Base-by-base conservation (phyloP, 2,888 invertebrate species). In the Phlogophora meticulosa region DNA sequence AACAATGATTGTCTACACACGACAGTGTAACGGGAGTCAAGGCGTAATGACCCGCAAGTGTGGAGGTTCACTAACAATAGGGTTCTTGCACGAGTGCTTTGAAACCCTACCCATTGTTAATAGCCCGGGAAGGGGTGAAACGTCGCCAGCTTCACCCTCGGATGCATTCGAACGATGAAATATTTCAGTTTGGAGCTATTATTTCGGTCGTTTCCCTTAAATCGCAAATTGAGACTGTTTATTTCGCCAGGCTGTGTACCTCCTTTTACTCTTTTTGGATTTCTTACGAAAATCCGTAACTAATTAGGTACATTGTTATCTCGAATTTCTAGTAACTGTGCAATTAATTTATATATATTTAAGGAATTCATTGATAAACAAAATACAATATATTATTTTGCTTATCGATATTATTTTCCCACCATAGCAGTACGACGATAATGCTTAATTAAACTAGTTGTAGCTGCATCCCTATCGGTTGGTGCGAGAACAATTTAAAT, bases 41-140 rank as follows among this genome's bases (percentile, higher is more conserved):
- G 60, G 68, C 63, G 69, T 82, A 87, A 81, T 78, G 77, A 82
- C 72, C 81, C 66, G 74, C 76, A 76, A 81, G 74, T 73, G 67
- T 60, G 63, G 70, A 64, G 72, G 80, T 77, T 78, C 61, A 58
- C 74, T 80, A 83, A 87, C 88, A 88, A 89, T 81, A 73, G 80
- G 57, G 76, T 76, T 71, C 80, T 70, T 69, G 71, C 62, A 32
- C 56, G 79, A 78, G 76, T 78, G 71, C 72, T 71, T 73, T 75
- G 56, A 79, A 85, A 85, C 87, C 86, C 85, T 83, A 78, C 75
- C 78, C 75, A 59, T 65, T 48, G 73, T 64, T 84, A 85, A 81
- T 81, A 72, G 61, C 72, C 36, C 17, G 55, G 72, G 66, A 72
- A 80, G 83, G 84, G 83, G 83, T 81, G 65, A 78, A 76, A 81